Base-by-base conservation (phyloP, 2,888 invertebrate species). In the Melanostoma scalare region DNA sequence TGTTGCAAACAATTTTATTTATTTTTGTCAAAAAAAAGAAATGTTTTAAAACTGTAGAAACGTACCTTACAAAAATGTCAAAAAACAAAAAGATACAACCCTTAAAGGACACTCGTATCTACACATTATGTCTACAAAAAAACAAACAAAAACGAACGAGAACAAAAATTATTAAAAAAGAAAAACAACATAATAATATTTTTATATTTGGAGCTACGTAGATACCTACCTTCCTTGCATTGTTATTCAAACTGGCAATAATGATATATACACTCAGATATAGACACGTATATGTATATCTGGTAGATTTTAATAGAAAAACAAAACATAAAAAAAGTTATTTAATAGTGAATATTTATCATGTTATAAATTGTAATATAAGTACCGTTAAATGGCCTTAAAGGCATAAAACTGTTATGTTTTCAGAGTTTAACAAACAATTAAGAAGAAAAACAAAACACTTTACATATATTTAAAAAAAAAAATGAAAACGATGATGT, bases 171-270 rank as follows among this genome's bases (percentile, higher is more conserved):
- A 63, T 63, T 63, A 20, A 20, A 20, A 20, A 72, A 82, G 67
- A 75, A 80, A 79, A 63, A 85, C 73, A 81, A 76, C 76, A 65
- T 74, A 86, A 78, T 50, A 73, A 87, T 88, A 88, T 87, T 88
- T 88, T 88, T 88, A 85, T 88, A 88, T 87, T 87, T 87, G 87
- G 89, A 90, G 90, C 90, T 90, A 90, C 90, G 89, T 90, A 90
- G 90, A 90, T 89, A 90, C 90, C 90, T 90, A 88, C 89, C 89
- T 87, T 88, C 87, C 87, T 87, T 87, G 87, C 87, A 86, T 87
- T 86, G 85, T 74, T 74, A 85, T 85, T 76, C 76, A 82, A 77
- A 84, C 76, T 85, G 81, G 78, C 85, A 81, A 86, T 79, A 86
- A 82, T 81, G 76, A 81, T 80, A 85, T 84, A 85, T 79, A 86